These are phyloP conservation scores for Proterorhinus semilunaris DNA, from an alignment of 2,113 vertebrate genomes.

Conservation along the genomic window DNA sequence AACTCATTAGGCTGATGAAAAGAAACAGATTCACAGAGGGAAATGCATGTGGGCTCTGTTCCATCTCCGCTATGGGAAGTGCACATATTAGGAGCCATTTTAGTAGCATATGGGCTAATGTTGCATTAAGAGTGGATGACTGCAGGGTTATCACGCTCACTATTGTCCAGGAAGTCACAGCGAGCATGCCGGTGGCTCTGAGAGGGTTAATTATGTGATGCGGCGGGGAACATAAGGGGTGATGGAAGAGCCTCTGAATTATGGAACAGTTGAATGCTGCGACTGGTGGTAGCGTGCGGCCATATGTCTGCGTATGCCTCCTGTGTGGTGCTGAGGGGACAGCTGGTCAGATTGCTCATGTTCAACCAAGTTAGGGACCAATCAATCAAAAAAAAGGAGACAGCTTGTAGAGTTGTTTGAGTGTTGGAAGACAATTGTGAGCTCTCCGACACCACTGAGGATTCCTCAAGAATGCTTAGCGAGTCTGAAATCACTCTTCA, in stretches of 20 bases:
- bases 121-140: constrained; percentile 54
- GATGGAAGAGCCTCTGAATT: constrained; percentile 73
- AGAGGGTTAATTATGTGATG: constrained; percentile 65
- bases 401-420: constrained; percentile 55
- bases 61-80: constrained; percentile 21
- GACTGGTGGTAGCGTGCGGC: constrained; percentile 65
- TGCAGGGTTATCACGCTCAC: constrained; percentile 29
- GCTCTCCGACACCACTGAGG: constrained; percentile 52
- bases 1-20: constrained; percentile 49
- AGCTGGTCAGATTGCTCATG: constrained; percentile 74
- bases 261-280: constrained; percentile 70
- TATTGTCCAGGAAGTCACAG: constrained; percentile 27
- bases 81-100: constrained; percentile 35
- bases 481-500: constrained; percentile 29
- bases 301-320: constrained; percentile 67
- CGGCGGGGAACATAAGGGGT: constrained; percentile 51
- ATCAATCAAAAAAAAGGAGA: constrained; percentile 68
- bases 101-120: constrained; percentile 53
- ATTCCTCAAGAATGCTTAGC: constrained; percentile 51
- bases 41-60: constrained; percentile 26
- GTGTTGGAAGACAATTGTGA: constrained; percentile 50
- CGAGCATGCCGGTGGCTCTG: constrained; percentile 32
- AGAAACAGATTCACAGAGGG: constrained; percentile 36
- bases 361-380: constrained; percentile 66
- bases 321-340: constrained; percentile 57